These are phyloP conservation scores for Rhamnusium bicolor DNA, from an alignment of 2,888 invertebrate genomes.

Conservation along the genomic window DNA sequence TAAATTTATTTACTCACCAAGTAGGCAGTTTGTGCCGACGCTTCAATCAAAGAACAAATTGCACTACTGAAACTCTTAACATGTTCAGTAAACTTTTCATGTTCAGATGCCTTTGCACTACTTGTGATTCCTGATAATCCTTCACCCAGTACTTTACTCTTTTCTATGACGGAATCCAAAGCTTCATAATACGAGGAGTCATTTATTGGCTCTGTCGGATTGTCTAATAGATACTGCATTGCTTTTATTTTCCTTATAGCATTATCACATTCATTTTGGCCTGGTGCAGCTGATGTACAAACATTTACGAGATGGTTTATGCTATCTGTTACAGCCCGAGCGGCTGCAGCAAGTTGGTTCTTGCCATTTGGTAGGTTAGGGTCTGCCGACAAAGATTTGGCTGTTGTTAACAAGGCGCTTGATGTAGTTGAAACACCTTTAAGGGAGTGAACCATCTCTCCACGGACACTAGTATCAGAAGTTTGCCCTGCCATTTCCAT, in stretches of 20 bases:
- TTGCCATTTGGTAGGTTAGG: slow-evolving; percentile 91
- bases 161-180: slow-evolving; percentile 90
- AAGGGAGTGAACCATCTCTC: slow-evolving; percentile 89
- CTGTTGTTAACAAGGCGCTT: slow-evolving; percentile 87
- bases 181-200: slow-evolving; percentile 95
- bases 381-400: slow-evolving; percentile 92
- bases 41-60: slow-evolving; percentile 93
- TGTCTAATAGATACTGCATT: slow-evolving; percentile 85
- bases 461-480: slow-evolving; percentile 77
- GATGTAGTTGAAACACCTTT: slow-evolving; percentile 91
- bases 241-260: slow-evolving; percentile 94
- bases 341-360: slow-evolving; percentile 90
- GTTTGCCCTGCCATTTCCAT: slow-evolving; percentile 91
- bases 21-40: slow-evolving; percentile 95
- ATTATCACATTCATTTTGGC: slow-evolving; percentile 97
- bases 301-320: slow-evolving; percentile 92
- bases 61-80: slow-evolving; percentile 89
- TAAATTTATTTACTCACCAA: slow-evolving; percentile 72
- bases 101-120: slow-evolving; percentile 90
- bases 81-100: slow-evolving; percentile 87
- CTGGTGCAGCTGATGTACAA: slow-evolving; percentile 90
- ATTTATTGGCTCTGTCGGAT: slow-evolving; percentile 90
- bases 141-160: slow-evolving; percentile 86
- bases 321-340: slow-evolving; percentile 91
- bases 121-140: slow-evolving; percentile 97